Conservation (phyloP, 2,113 vertebrate genomes). For the Clarias gariepinus region DNA sequence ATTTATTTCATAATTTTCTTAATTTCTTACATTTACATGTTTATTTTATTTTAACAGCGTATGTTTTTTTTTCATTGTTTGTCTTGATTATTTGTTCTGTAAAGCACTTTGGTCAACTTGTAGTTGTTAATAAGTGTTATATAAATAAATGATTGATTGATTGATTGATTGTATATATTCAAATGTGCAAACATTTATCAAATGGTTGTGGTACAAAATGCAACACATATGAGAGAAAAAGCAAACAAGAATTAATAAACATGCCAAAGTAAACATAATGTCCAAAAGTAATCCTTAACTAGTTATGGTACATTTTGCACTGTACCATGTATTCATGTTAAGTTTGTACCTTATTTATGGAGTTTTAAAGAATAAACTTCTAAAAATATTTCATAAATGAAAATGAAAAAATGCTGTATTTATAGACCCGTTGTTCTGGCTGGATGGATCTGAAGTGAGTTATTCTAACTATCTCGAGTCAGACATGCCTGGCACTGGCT, state of each 20-base stretch:
- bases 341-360: neutral
- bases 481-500: constrained; percentile 62
- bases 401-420: neutral
- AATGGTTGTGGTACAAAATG: neutral
- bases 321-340: neutral
- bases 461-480: constrained; percentile 80
- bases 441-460: constrained; percentile 83
- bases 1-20: too few species aligned
- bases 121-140: too few species aligned
- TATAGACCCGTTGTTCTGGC: constrained; percentile 80
- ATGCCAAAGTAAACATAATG: neutral
- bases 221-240: neutral
- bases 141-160: too few species aligned
- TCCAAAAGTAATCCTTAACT: neutral
- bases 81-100: too few species aligned
- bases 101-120: too few species aligned
- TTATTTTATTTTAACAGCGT: too few species aligned
- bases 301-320: neutral
- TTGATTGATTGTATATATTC: neutral
- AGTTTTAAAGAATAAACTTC: neutral
- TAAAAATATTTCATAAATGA: neutral
- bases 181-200: neutral
- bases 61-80: too few species aligned
- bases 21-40: too few species aligned
- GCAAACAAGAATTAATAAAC: neutral